Percentiles rank a stretch among this genome's conserved stretches.
Evolutionary conservation across 1,140 invertebrate genomes (phyloP).

Genomic region (Drosophila mayri): DNA sequence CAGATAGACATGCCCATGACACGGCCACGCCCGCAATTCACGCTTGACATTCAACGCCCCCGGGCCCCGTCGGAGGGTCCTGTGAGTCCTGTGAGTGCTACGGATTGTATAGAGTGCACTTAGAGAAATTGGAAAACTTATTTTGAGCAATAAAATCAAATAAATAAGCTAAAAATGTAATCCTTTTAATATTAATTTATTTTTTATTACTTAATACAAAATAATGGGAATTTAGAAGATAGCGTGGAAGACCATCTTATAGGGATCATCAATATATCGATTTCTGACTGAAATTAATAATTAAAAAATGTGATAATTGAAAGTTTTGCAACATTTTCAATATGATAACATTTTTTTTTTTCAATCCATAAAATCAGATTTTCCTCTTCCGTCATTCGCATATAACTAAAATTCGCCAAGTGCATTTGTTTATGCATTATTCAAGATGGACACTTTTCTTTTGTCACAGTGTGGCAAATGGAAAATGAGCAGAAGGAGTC

Average conservation of each 20-base stretch:
- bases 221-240: background rate
- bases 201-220: background rate
- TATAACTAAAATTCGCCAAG: background rate
- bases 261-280: background rate
- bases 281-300: background rate
- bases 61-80: conserved; percentile 14
- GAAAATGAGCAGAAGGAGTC: conserved; percentile 44
- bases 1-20: conserved; percentile 46
- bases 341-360: background rate
- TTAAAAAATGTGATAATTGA: background rate
- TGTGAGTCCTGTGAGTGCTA: conserved; percentile 29
- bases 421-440: conserved; percentile 2
- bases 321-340: background rate
- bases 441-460: background rate
- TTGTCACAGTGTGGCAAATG: conserved; percentile 14
- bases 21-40: conserved; percentile 47
- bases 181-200: background rate
- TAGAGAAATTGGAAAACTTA: background rate
- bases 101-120: conserved; percentile 24
- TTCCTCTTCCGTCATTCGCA: background rate
- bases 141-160: background rate
- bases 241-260: fast-evolving
- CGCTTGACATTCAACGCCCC: conserved; percentile 49
- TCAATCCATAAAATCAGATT: background rate
- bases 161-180: background rate